phyloP scores from a whole-genome alignment of 2,113 vertebrate species.

The Amia ocellicauda region DNA sequence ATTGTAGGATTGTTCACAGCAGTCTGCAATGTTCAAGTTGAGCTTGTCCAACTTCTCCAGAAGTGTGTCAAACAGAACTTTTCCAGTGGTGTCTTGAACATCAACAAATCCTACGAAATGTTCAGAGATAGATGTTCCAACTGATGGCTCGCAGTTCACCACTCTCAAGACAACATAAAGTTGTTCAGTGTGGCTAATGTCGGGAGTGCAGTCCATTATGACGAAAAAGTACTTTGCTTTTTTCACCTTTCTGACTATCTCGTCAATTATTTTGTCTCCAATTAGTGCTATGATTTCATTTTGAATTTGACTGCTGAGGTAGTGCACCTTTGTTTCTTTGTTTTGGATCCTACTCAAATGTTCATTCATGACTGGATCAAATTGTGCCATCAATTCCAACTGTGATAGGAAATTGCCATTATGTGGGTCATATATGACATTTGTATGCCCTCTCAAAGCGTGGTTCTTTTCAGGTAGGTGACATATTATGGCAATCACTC shows the following conservation, averaged over 20 bases:
- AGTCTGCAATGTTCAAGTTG: slow-evolving; percentile 11
- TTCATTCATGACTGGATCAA: slow-evolving; percentile 15
- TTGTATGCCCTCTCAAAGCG: slow-evolving; percentile 12
- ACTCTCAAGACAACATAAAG: slow-evolving; percentile 11
- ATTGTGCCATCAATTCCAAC: neutral
- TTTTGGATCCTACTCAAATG: slow-evolving; percentile 9
- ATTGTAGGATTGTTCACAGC: too few species aligned
- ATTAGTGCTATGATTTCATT: slow-evolving; percentile 6
- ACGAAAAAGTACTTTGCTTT: slow-evolving; percentile 20
- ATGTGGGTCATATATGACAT: slow-evolving; percentile 4
- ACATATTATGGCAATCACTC: slow-evolving; percentile 25
- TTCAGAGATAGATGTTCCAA: slow-evolving; percentile 6
- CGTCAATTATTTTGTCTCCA: slow-evolving; percentile 11
- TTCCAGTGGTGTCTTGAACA: slow-evolving; percentile 18
- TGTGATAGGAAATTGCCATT: slow-evolving; percentile 16
- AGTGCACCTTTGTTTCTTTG: slow-evolving; percentile 11
- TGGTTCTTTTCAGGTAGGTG: slow-evolving; percentile 17
- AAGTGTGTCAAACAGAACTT: slow-evolving; percentile 4
- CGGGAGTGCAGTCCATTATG: slow-evolving; percentile 24
- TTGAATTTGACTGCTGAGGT: slow-evolving; percentile 7
- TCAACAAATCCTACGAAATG: slow-evolving; percentile 19
- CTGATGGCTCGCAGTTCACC: slow-evolving; percentile 3
- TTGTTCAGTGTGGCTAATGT: slow-evolving; percentile 14
- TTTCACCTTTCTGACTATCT: slow-evolving; percentile 16
- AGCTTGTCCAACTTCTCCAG: slow-evolving; percentile 10